A percentile compares a stretch with the other conserved stretches of the same genome.
Conservation (phyloP, 2,113 vertebrate genomes). For the Tupaia chinensis region DNA sequence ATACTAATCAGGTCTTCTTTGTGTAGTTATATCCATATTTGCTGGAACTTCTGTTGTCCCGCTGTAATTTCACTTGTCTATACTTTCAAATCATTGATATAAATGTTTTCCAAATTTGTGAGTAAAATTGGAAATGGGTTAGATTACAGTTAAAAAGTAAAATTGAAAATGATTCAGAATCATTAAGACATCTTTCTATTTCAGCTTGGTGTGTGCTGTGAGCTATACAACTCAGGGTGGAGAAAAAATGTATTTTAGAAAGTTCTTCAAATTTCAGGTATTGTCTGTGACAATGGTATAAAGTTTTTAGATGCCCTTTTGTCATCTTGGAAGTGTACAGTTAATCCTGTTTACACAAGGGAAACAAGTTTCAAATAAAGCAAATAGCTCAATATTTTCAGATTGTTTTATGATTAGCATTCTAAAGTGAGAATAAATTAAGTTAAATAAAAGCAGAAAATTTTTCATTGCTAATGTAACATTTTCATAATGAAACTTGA, state of each 20-base stretch:
- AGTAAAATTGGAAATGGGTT: conserved; percentile 1
- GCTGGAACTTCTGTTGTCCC: neutral
- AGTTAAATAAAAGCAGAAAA: conserved; percentile 67
- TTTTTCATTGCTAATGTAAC: conserved; percentile 76
- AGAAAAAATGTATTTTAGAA: conserved; percentile 99
- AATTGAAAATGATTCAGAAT: conserved; percentile 54
- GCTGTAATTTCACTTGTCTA: neutral
- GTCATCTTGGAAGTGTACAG: neutral
- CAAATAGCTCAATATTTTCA: neutral
- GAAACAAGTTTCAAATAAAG: conserved; percentile 43
- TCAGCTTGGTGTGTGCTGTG: conserved; percentile 98
- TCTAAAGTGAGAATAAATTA: neutral
- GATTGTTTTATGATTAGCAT: neutral
- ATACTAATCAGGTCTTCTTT: conserved; percentile 47
- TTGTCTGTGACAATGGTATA: conserved; percentile 31
- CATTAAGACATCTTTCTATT: conserved; percentile 78
- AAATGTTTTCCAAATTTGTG: neutral
- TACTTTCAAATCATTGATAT: neutral
- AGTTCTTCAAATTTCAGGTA: conserved; percentile 99
- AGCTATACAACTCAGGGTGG: conserved; percentile 97
- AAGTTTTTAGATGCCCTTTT: neutral
- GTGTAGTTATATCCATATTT: neutral
- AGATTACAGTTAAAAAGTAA: conserved; percentile 44
- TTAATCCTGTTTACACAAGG: neutral
- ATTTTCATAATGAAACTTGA: conserved; percentile 31